Base-by-base conservation (phyloP, 2,797 vertebrate genomes). In the Nyctibius grandis region DNA sequence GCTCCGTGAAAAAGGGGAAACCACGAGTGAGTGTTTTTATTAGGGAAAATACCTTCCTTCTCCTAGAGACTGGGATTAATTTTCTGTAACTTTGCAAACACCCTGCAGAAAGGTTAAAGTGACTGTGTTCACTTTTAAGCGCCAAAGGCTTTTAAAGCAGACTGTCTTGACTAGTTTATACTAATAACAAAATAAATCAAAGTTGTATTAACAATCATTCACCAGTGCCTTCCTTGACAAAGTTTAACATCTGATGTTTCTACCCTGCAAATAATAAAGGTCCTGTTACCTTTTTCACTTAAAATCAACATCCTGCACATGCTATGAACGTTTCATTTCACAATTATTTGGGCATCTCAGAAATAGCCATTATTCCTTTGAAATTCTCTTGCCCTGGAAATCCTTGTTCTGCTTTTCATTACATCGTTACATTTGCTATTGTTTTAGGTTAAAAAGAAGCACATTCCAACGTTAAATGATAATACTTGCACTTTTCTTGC, bases 321-420 rank as follows among this genome's bases (percentile, higher is more conserved):
- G 21, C 11, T 18, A 11, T 15, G 42, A 85, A 44, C 78, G 16
- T 78, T 91, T 89, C 59, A 28, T 82, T 94, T 85, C 72, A 63
- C 82, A 96, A 90, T 95, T 93, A 65, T 36, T 92, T 42, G 50
- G 63, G 81, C 76, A 93, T 94, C 95, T 92, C 87, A 84, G 87
- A 88, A 95, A 88, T 8, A 96, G 54, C 54, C 78, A 25, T 87
- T 15, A 69, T 83, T 76, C 82, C 97, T 98, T 97, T 97, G 97
- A 97, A 97, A 97, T 83, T 51, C 82, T 84, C 80, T 74, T 65
- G 47, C 67, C 80, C 88, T 88, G 94, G 91, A 95, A 97, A 97
- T 96, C 92, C 85, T 94, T 56, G 31, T 54, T 95, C 98, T 97
- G 97, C 72, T 98, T 98, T 85, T 95, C 95, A 97, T 97, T 97